A percentile compares a stretch with the other conserved stretches of the same genome.
These are phyloP conservation scores for Dryobota labecula DNA, from an alignment of 2,888 invertebrate species.

Conservation along the genomic window DNA sequence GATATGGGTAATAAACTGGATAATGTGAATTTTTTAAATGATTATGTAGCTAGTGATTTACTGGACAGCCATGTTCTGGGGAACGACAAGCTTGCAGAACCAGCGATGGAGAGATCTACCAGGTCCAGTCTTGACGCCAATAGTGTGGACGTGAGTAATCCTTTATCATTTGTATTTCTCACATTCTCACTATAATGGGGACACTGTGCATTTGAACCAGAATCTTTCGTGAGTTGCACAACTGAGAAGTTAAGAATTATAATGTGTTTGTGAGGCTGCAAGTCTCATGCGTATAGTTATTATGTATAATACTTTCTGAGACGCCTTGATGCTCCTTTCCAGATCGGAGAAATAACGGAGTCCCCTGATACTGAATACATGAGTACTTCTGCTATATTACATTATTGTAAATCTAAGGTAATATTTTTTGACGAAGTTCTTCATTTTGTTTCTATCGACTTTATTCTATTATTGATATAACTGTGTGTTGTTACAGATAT, in stretches of 20 bases:
- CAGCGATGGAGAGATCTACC: constrained; percentile 85
- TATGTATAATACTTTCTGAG: neutral
- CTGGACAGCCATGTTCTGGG: constrained; percentile 89
- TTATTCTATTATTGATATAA: neutral
- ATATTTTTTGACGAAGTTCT: constrained; percentile 13
- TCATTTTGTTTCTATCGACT: neutral
- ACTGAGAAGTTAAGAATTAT: neutral
- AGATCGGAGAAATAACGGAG: constrained; percentile 93
- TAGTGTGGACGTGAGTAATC: constrained; percentile 87
- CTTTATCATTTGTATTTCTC: constrained; percentile 6
- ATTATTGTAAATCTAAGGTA: constrained; percentile 95
- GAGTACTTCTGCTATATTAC: constrained; percentile 94
- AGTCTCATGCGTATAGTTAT: neutral
- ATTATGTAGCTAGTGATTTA: constrained; percentile 87
- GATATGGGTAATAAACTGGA: constrained; percentile 87
- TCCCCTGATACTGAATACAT: constrained; percentile 92
- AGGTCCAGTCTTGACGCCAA: constrained; percentile 86
- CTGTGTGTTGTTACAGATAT: constrained; percentile 88
- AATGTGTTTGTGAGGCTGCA: neutral
- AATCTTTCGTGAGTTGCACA: constrained; percentile 11
- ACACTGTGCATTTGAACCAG: constrained; percentile 6
- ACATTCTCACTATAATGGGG: neutral
- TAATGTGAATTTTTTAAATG: constrained; percentile 84
- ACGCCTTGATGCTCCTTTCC: constrained; percentile 39
- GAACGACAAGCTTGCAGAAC: constrained; percentile 82